Base-by-base conservation (phyloP, 2,888 invertebrate genomes). In the Aricia artaxerxes region DNA sequence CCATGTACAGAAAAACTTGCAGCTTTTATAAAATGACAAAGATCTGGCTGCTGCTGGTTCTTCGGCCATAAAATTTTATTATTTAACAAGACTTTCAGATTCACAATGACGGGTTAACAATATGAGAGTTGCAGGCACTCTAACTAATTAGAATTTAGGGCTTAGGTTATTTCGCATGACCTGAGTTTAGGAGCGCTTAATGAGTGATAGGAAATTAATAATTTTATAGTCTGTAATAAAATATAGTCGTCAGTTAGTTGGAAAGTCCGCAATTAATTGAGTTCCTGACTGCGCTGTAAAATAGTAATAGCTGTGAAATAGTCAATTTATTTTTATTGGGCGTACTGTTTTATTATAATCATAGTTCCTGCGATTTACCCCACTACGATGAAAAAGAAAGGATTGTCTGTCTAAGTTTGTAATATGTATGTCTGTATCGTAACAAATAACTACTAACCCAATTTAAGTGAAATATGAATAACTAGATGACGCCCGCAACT, bases 191-290 rank as follows among this genome's bases (percentile, higher is more conserved):
- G 64, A 64, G 31, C 31, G 31, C 61, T 24, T 11, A 57, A 16
- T 57, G 57, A 57, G 57, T 57, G 64, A 64, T 64, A 64, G 31
- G 64, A 64, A 31, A 64, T 64, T 64, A 64, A 64, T 64, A 64
- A 64, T 64, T 64, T 64, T 9, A 64, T 64, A 31, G 9, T 24
- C 31, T 4, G 64, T 64, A 64, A 31, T 64, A 31, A 64, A 64
- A 64, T 24, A 11, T 31, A 31, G 9, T 64, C 64, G 31, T 64
- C 31, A 64, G 31, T 64, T 0, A 11, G 64, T 64, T 64, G 64
- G 64, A 64, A 64, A 64, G 64, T 64, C 24, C 9, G 64, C 24
- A 64, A 64, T 64, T 64, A 64, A 64, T 64, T 31, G 64, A 64
- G 64, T 64, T 64, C 64, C 64, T 64, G 31, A 31, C 31, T 57